Evolutionary conservation across 2,888 invertebrate genomes (phyloP), one percentile per base, ranked within the genome.

Genomic region (Coleophora deauratella): DNA sequence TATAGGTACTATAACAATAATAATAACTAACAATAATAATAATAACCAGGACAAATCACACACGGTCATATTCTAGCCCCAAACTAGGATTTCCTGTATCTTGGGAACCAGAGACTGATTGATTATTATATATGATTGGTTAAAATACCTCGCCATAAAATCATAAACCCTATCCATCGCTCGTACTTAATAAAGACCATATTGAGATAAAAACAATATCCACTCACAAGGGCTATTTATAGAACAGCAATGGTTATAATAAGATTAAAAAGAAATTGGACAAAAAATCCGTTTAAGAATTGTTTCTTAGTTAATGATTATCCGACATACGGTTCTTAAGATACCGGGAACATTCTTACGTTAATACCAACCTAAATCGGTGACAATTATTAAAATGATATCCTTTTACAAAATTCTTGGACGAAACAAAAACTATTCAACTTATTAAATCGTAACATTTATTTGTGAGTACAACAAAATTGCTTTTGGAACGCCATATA

Each of bases 401-500:
- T 49, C 43, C 38, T 36, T 41, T 34, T 30, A 27, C 35, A 27
- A 33, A 47, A 46, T 52, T 42, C 47, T 44, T 36, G 11, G 30
- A 42, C 36, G 12, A 49, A 52, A 54, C 45, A 52, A 54, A 50
- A 54, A 58, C 46, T 47, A 46, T 59, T 49, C 52, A 52, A 21
- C 21, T 21, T 21, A 21, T 21, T 21, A 21, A 21, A 21, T 21
- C 21, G 21, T 54, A 55, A 50, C 47, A 44, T 47, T 21, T 54
- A 51, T 55, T 52, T 52, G 53, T 51, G 54, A 43, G 47, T 52
- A 59, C 54, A 59, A 21, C 55, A 52, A 62, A 66, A 71, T 66
- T 59, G 57, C 58, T 57, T 65, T 59, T 49, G 59, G 61, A 63
- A 62, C 55, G 53, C 54, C 57, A 64, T 62, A 61, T 70, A 69